Evolutionary conservation across 2,113 vertebrate genomes (phyloP).

Genomic region (Misgurnus mizolepis): DNA sequence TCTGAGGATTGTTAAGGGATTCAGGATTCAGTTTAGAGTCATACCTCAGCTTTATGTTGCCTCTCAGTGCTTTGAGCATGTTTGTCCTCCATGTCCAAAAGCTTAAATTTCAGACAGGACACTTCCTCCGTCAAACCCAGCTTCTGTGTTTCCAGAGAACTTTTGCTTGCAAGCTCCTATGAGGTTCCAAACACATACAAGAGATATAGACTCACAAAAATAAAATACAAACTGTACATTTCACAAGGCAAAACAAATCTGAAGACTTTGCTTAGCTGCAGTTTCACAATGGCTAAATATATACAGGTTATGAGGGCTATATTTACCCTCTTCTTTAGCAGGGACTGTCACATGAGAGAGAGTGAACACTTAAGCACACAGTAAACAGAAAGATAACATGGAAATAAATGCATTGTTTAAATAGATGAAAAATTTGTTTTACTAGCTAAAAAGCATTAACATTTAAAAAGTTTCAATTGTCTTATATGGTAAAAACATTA

Average conservation of each 20-base stretch:
- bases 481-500: not conserved
- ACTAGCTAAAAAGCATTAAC: not conserved
- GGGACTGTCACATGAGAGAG: conserved; percentile 67
- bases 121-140: conserved; percentile 92
- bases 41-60: conserved; percentile 94
- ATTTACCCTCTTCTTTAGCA: conserved; percentile 76
- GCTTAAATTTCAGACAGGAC: conserved; percentile 91
- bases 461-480: too few species aligned
- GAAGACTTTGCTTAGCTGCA: conserved; percentile 64
- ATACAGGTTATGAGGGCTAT: conserved; percentile 79
- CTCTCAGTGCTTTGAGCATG: conserved; percentile 84
- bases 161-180: conserved; percentile 90
- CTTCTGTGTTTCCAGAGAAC: conserved; percentile 91
- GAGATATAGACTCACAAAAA: conserved; percentile 41
- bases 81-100: conserved; percentile 92
- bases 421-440: not conserved
- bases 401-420: not conserved
- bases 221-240: conserved; percentile 54
- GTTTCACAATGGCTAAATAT: conserved; percentile 78
- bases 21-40: not conserved
- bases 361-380: not conserved
- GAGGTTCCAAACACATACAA: conserved; percentile 35
- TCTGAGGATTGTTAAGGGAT: too few species aligned
- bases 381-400: not conserved
- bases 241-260: conserved; percentile 64